Percentiles rank a stretch among this genome's conserved stretches.
These are phyloP conservation scores for Crotalus horridus DNA, from an alignment of 2,113 vertebrate genomes.

Conservation along the genomic window DNA sequence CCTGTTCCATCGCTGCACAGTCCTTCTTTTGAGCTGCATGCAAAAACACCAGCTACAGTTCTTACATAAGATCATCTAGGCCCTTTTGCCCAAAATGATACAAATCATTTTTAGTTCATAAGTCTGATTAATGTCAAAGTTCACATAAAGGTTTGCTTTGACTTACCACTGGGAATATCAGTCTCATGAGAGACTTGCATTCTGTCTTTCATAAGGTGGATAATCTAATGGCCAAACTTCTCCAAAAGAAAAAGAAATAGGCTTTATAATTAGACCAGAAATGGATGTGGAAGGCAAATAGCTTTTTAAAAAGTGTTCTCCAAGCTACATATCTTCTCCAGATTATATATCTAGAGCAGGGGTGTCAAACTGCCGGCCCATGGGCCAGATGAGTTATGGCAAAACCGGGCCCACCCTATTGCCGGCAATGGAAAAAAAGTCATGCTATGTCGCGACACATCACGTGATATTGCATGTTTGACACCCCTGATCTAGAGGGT, in stretches of 20 bases:
- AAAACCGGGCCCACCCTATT: too few relatives aligned
- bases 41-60: not conserved
- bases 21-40: not conserved
- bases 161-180: not conserved
- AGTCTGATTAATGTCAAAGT: not conserved
- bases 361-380: too few relatives aligned
- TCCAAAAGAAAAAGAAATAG: not conserved
- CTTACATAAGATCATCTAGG: not conserved
- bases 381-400: too few relatives aligned
- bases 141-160: not conserved
- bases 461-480: too few relatives aligned
- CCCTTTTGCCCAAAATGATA: not conserved
- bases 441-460: too few relatives aligned
- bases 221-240: not conserved
- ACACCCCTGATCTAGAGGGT: not conserved
- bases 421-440: too few relatives aligned
- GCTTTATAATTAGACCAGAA: not conserved
- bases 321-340: not conserved
- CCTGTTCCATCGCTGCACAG: not conserved
- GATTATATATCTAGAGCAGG: not conserved
- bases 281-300: not conserved
- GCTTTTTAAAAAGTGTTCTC: not conserved
- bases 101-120: not conserved
- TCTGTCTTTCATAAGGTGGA: not conserved
- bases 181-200: not conserved